Evolutionary conservation across 1,140 invertebrate species (phyloP).

Genomic region (Nephila pilipes): DNA sequence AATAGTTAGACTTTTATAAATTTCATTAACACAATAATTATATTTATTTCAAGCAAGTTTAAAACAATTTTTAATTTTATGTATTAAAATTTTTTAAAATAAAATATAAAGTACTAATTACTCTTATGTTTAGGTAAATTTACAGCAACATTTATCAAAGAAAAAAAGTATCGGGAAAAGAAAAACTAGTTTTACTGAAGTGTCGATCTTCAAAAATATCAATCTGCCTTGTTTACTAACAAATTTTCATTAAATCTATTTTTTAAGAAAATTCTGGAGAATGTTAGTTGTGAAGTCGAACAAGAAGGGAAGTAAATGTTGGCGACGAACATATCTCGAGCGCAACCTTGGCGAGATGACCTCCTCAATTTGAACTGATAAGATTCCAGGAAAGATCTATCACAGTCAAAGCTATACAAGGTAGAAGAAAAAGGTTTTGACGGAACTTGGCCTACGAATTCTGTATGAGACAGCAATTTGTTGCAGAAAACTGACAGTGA

Average conservation of each 20-base stretch:
- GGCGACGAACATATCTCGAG: neutral
- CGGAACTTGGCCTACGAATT: neutral
- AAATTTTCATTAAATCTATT: neutral
- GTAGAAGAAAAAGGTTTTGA: slow-evolving; percentile 17
- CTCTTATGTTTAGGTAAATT: no score
- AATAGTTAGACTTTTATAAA: no score
- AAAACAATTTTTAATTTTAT: no score
- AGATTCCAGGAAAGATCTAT: neutral
- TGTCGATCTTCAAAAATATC: no score
- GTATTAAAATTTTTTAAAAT: no score
- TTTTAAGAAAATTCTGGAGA: neutral
- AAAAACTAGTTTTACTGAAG: no score
- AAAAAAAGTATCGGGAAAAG: no score
- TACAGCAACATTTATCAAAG: no score
- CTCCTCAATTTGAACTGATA: slow-evolving; percentile 27
- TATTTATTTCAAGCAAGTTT: no score
- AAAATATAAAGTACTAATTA: no score
- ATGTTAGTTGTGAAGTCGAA: neutral
- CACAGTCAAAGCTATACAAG: neutral
- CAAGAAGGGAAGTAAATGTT: neutral
- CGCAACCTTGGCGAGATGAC: slow-evolving; percentile 19
- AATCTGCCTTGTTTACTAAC: no score
- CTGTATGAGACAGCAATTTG: neutral
- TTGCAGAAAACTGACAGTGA: neutral
- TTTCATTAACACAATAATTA: no score